Evolutionary conservation across 1,140 invertebrate species (phyloP).

Genomic region (Parasteatoda tepidariorum): DNA sequence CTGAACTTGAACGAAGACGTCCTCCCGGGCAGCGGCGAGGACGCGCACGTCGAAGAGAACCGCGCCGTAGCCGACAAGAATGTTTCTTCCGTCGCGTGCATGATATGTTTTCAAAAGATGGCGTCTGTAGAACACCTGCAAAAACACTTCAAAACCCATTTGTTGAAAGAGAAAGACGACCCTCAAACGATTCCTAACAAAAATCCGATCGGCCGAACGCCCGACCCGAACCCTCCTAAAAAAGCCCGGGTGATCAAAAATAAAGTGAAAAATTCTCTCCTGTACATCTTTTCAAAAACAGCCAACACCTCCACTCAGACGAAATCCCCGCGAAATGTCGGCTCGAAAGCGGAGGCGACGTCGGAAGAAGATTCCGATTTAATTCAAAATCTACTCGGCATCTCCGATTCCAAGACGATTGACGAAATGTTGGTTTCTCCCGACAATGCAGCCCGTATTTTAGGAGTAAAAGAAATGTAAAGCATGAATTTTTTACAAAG

Average conservation of each 20-base stretch:
- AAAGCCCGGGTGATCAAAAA: constrained; percentile 87
- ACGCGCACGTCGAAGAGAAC: neutral
- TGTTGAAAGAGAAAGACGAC: constrained; percentile 18
- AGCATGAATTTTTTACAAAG: no score
- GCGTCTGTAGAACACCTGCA: constrained; percentile 33
- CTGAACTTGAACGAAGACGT: constrained; percentile 10
- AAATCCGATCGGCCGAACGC: neutral
- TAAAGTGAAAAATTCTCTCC: constrained; percentile 76
- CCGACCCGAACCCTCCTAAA: neutral
- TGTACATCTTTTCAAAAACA: constrained; percentile 36
- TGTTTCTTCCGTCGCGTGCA: constrained; percentile 30
- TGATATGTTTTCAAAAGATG: constrained; percentile 54
- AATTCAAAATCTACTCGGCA: constrained; percentile 89
- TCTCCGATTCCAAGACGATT: constrained; percentile 85
- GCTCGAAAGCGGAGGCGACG: constrained; percentile 41
- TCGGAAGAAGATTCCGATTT: constrained; percentile 74
- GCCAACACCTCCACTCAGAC: neutral
- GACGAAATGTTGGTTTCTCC: constrained; percentile 84
- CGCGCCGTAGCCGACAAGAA: neutral
- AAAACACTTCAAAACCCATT: constrained; percentile 47
- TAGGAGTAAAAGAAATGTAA: constrained; percentile 75
- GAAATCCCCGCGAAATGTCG: constrained; percentile 23
- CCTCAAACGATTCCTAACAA: neutral
- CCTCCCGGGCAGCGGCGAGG: neutral
- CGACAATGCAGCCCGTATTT: constrained; percentile 86